Conservation (phyloP, 2,797 vertebrate genomes). For the Hirundo rustica region DNA sequence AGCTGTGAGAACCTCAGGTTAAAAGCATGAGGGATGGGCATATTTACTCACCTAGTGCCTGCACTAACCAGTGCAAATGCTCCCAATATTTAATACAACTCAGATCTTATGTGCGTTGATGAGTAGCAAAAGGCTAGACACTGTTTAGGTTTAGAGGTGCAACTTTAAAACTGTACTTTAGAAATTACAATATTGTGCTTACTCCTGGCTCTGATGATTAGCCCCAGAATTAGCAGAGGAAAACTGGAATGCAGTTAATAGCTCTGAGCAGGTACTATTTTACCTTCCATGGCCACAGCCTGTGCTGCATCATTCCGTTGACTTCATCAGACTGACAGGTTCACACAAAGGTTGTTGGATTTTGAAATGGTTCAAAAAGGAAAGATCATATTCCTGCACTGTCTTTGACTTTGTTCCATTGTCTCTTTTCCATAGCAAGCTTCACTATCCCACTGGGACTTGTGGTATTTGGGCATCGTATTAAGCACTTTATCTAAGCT, state of each 20-base stretch:
- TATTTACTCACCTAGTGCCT: not conserved
- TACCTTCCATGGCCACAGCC: not conserved
- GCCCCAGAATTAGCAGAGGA: not conserved
- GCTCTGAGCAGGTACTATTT: accelerated
- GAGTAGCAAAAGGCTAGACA: not conserved
- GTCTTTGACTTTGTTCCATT: not conserved
- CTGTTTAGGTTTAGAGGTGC: not conserved
- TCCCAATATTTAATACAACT: not conserved
- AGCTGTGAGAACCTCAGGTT: not conserved
- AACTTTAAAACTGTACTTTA: not conserved
- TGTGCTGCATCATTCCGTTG: not conserved
- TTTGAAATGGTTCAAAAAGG: not conserved
- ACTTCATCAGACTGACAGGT: not conserved
- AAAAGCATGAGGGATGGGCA: not conserved
- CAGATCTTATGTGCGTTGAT: not conserved
- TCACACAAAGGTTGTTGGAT: not conserved
- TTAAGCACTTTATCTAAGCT: constrained; percentile 37
- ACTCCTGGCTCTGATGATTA: not conserved
- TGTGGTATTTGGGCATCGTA: constrained; percentile 4
- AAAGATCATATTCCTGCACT: not conserved
- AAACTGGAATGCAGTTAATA: not conserved
- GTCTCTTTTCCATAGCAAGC: not conserved
- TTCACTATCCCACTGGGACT: not conserved
- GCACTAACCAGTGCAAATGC: not conserved
- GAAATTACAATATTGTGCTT: not conserved